Evolutionary conservation across 2,113 vertebrate genomes (phyloP).

Genomic region (Myotis davidii): DNA sequence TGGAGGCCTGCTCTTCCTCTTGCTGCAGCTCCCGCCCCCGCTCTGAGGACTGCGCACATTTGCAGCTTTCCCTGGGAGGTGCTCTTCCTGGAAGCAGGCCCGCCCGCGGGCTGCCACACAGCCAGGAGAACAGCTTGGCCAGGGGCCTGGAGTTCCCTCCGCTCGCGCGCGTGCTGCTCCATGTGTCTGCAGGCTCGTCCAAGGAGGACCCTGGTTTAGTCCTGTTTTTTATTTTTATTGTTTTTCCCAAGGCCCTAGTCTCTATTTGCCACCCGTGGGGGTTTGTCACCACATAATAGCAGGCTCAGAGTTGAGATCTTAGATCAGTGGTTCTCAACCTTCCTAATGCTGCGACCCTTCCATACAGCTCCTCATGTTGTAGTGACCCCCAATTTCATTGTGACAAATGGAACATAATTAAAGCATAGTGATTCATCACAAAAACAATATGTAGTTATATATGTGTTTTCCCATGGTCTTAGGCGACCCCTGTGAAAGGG

Average conservation of each 20-base stretch:
- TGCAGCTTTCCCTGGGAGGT: neutral
- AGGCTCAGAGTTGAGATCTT: neutral
- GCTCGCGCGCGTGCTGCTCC: neutral
- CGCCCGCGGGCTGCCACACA: fast-evolving
- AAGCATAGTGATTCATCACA: too few relatives aligned
- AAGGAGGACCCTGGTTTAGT: neutral
- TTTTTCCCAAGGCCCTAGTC: neutral
- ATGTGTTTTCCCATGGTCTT: too few relatives aligned
- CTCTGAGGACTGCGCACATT: neutral
- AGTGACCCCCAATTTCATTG: too few relatives aligned
- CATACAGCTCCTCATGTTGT: too few relatives aligned
- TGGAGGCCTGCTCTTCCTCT: neutral
- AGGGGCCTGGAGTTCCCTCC: neutral
- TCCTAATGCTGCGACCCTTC: too few relatives aligned
- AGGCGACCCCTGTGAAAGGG: too few relatives aligned
- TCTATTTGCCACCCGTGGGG: neutral
- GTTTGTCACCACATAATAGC: neutral
- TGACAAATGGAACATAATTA: too few relatives aligned
- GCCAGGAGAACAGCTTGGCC: neutral
- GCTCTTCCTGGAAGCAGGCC: neutral
- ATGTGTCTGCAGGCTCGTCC: neutral
- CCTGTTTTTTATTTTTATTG: neutral
- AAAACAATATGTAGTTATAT: too few relatives aligned
- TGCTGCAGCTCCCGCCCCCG: neutral
- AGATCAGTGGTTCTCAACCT: neutral